These are phyloP conservation scores for Carabus problematicus DNA, from an alignment of 2,888 invertebrate genomes.

Conservation along the genomic window DNA sequence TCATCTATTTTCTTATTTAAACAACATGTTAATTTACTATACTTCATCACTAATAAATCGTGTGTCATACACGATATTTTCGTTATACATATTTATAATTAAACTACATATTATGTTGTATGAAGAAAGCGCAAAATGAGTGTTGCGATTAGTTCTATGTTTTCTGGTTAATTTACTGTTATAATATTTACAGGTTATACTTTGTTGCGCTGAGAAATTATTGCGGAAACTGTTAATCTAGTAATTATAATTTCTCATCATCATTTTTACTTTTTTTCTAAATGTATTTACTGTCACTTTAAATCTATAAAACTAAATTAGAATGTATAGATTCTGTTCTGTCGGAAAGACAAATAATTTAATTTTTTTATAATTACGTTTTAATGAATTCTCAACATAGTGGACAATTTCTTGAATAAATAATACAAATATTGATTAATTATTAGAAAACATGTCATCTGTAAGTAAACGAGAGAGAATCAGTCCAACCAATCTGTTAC, in stretches of 20 bases:
- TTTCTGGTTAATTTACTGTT: slow-evolving; percentile 5
- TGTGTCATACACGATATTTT: slow-evolving; percentile 8
- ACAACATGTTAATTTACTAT: background rate
- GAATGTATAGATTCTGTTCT: too few species aligned
- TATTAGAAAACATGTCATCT: slow-evolving; percentile 26
- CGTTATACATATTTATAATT: too few species aligned
- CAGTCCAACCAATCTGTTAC: slow-evolving; percentile 17
- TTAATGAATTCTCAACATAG: slow-evolving; percentile 3
- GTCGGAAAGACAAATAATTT: slow-evolving; percentile 16
- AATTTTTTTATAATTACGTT: slow-evolving; percentile 2
- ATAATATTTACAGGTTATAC: slow-evolving; percentile 7
- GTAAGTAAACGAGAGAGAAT: slow-evolving; percentile 20
- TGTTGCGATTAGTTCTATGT: background rate
- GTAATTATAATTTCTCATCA: too few species aligned
- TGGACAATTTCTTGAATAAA: slow-evolving; percentile 14
- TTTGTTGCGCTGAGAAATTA: too few species aligned
- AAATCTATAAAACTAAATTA: too few species aligned
- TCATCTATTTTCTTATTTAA: slow-evolving; percentile 11
- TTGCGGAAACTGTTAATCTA: too few species aligned
- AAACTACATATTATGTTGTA: slow-evolving; percentile 4
- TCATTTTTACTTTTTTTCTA: too few species aligned
- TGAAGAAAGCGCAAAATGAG: slow-evolving; percentile 12
- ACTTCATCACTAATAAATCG: slow-evolving; percentile 7
- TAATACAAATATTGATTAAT: slow-evolving; percentile 30
- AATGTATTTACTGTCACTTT: too few species aligned